Percentiles rank a stretch among this genome's conserved stretches.
These are phyloP conservation scores for Hydrotaea diabolus DNA, from an alignment of 2,888 invertebrate genomes.

Conservation along the genomic window DNA sequence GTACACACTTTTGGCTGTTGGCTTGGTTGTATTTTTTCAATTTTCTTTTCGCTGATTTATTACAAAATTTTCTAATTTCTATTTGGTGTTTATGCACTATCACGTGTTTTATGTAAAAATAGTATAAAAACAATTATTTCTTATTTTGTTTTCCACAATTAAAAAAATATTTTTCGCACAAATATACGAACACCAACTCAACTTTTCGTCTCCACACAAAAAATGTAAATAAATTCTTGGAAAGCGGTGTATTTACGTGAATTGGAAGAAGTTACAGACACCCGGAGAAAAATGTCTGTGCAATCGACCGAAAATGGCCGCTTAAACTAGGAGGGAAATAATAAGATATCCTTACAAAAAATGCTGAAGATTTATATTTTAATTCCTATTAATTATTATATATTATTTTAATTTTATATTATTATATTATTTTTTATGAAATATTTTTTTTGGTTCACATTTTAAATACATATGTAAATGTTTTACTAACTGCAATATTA, in stretches of 20 bases:
- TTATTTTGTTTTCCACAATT: constrained; percentile 57
- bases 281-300: constrained; percentile 48
- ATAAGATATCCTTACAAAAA: too few species aligned
- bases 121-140: constrained; percentile 39
- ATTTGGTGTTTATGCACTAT: constrained; percentile 50
- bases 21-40: neutral
- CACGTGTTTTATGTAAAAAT: constrained; percentile 50
- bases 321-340: too few species aligned
- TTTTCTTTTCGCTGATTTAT: neutral
- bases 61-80: constrained; percentile 26
- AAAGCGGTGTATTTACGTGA: constrained; percentile 69
- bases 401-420: too few species aligned
- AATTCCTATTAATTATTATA: too few species aligned
- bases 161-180: constrained; percentile 71
- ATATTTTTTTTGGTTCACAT: too few species aligned
- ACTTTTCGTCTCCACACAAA: constrained; percentile 75
- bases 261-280: constrained; percentile 67
- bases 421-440: too few species aligned
- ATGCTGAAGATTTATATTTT: too few species aligned
- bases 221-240: constrained; percentile 76
- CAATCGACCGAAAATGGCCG: neutral
- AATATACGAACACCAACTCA: constrained; percentile 67
- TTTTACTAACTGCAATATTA: too few species aligned
- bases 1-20: neutral
- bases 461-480: too few species aligned